Base-by-base conservation (phyloP, 2,888 invertebrate genomes). In the Cantharis nigra region DNA sequence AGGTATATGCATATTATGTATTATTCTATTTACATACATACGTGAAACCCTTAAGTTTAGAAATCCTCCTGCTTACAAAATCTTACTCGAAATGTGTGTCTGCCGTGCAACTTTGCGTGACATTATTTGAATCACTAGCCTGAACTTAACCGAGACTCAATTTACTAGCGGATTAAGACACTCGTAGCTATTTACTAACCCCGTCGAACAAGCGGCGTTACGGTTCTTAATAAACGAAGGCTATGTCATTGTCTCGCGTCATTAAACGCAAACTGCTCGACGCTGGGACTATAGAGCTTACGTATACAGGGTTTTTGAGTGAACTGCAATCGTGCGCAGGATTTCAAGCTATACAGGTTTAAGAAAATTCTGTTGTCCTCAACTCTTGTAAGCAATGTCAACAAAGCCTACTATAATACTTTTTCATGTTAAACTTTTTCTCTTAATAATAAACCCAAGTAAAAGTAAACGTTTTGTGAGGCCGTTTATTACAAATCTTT, bases 211-310 rank as follows among this genome's bases (percentile, higher is more conserved):
- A 87, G 87, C 87, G 85, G 86, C 88, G 87, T 87, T 87, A 88
- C 87, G 88, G 88, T 88, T 88, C 88, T 88, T 88, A 88, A 88
- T 89, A 88, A 89, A 89, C 88, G 88, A 88, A 88, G 88, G 88
- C 88, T 87, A 87, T 87, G 87, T 87, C 88, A 88, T 89, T 88
- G 87, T 89, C 86, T 87, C 88, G 88, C 85, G 85, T 87, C 88
- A 88, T 89, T 89, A 88, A 89, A 87, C 87, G 84, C 85, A 83
- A 86, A 86, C 86, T 87, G 86, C 84, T 86, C 84, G 81, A 82
- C 83, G 81, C 81, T 83, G 84, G 85, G 85, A 84, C 85, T 86
- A 85, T 84, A 84, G 84, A 86, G 87, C 87, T 87, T 86, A 87
- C 85, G 86, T 86, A 87, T 85, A 86, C 82, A 85, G 85, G 86